Conservation (phyloP, 2,888 invertebrate genomes). For the Athalia cordata region DNA sequence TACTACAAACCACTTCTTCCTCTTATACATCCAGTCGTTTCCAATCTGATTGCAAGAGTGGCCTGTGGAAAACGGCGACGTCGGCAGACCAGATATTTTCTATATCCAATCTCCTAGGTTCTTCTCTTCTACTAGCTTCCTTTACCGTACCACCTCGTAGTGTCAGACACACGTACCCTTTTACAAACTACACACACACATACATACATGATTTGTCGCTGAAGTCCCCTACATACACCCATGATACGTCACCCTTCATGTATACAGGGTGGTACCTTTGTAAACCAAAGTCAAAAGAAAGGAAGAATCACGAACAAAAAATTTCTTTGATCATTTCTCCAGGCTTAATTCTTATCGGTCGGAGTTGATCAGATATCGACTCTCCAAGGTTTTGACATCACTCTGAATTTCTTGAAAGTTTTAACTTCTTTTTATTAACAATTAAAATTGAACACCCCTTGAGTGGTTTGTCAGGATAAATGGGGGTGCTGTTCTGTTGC, state of each 20-base stretch:
- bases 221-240: neutral
- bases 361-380: too few relatives aligned
- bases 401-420: too few relatives aligned
- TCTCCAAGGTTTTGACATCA: too few relatives aligned
- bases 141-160: neutral
- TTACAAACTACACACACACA: too few relatives aligned
- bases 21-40: neutral
- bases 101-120: neutral
- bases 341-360: too few relatives aligned
- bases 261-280: too few relatives aligned
- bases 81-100: conserved; percentile 22
- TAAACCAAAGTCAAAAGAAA: too few relatives aligned
- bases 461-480: neutral
- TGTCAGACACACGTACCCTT: neutral
- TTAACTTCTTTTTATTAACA: neutral
- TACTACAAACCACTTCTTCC: neutral
- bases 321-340: too few relatives aligned
- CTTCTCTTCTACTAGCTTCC: neutral
- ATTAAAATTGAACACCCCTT: conserved; percentile 13
- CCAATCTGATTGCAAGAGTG: conserved; percentile 32
- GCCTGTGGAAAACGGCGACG: conserved; percentile 1
- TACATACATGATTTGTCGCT: neutral
- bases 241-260: too few relatives aligned
- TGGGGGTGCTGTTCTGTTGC: too few relatives aligned
- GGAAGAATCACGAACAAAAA: too few relatives aligned